Percentiles rank a stretch among this genome's conserved stretches.
Evolutionary conservation across 2,888 invertebrate species (phyloP).

Genomic region (Trachelus iudaicus): DNA sequence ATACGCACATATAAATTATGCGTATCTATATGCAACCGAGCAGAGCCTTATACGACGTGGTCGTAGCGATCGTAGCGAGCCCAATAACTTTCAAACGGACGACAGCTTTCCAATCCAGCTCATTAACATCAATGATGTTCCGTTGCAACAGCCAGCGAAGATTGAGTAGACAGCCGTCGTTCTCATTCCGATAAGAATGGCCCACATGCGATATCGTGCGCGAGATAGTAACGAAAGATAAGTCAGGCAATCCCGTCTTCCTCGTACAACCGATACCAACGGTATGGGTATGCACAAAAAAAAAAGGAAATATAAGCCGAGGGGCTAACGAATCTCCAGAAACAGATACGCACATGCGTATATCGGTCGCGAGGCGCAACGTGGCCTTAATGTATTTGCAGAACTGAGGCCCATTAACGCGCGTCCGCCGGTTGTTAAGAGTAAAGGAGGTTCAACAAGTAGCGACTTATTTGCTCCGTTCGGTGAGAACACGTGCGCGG

Average conservation of each 20-base stretch:
- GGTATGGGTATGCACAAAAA: background rate
- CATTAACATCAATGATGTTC: conserved; percentile 57
- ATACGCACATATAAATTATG: background rate
- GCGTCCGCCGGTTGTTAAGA: conserved; percentile 46
- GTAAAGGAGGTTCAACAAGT: conserved; percentile 20
- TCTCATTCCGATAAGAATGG: background rate
- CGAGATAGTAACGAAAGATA: background rate
- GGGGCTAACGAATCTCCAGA: background rate
- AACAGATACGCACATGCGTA: conserved; percentile 9
- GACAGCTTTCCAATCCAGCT: conserved; percentile 59
- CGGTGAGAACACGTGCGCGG: conserved; percentile 28
- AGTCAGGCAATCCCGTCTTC: background rate
- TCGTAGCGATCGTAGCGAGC: conserved; percentile 22
- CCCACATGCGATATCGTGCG: background rate
- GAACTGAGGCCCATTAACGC: conserved; percentile 51
- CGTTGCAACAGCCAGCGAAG: conserved; percentile 28
- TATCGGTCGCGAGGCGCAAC: background rate
- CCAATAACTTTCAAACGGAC: conserved; percentile 52
- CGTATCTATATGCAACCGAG: background rate
- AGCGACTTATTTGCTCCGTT: conserved; percentile 44
- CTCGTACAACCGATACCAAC: background rate
- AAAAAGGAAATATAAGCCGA: background rate
- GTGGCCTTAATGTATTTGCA: conserved; percentile 50
- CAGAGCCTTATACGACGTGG: conserved; percentile 7
- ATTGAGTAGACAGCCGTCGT: background rate